Conservation (phyloP, 1,140 invertebrate genomes). For the Chrysomallon squamiferum region DNA sequence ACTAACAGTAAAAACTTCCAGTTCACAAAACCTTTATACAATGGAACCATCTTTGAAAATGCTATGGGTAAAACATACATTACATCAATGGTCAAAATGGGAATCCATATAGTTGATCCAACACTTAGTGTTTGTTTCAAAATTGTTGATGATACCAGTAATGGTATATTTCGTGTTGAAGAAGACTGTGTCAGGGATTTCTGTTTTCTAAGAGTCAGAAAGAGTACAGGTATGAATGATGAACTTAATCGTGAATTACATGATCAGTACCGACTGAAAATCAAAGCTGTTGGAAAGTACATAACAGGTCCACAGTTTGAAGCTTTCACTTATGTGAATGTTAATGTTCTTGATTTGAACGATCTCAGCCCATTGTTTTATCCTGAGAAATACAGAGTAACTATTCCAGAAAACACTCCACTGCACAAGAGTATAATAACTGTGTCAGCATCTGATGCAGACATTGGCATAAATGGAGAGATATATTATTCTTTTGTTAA, state of each 20-base stretch:
- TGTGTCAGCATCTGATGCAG: conserved; percentile 87
- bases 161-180: conserved; percentile 93
- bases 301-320: conserved; percentile 66
- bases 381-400: conserved; percentile 82
- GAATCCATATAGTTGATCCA: conserved; percentile 66
- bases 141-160: conserved; percentile 85
- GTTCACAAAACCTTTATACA: conserved; percentile 81
- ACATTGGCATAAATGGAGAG: conserved; percentile 91
- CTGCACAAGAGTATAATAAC: conserved; percentile 71
- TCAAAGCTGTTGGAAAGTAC: conserved; percentile 75
- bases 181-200: conserved; percentile 87
- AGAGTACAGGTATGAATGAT: conserved; percentile 81
- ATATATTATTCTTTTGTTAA: conserved; percentile 95
- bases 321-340: conserved; percentile 76
- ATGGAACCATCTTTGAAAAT: conserved; percentile 91
- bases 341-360: conserved; percentile 87
- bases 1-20: conserved; percentile 24
- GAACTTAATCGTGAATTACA: conserved; percentile 90
- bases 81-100: conserved; percentile 72
- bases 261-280: conserved; percentile 80
- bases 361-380: conserved; percentile 92
- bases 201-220: conserved; percentile 88
- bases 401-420: conserved; percentile 88
- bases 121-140: conserved; percentile 66
- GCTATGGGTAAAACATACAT: conserved; percentile 85